Evolutionary conservation across 2,797 vertebrate genomes (phyloP).

Genomic region (Dallia pectoralis): DNA sequence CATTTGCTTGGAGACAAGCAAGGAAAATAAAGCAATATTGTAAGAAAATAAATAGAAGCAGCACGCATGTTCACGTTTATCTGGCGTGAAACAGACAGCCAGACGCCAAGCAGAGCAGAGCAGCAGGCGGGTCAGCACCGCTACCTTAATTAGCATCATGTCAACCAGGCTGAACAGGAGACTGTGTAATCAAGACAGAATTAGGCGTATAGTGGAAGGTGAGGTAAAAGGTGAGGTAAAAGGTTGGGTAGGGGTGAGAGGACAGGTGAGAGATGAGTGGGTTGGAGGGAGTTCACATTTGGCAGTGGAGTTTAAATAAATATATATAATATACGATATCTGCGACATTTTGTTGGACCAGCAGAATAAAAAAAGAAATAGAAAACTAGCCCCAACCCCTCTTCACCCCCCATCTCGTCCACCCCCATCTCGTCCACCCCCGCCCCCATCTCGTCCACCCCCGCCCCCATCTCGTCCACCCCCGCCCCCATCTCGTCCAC

Average conservation of each 20-base stretch:
- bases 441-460: too few species aligned
- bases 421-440: too few species aligned
- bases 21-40: conserved; percentile 24
- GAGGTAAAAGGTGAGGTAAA: conserved; percentile 37
- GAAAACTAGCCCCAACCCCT: conserved; percentile 30
- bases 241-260: background rate
- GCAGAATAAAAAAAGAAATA: conserved; percentile 54
- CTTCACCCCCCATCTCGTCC: conserved; percentile 11
- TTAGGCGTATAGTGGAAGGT: conserved; percentile 23
- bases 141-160: conserved; percentile 53
- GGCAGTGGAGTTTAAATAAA: too few species aligned
- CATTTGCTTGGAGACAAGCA: background rate
- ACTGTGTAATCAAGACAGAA: conserved; percentile 19
- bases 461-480: too few species aligned
- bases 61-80: conserved; percentile 46
- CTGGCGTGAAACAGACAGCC: conserved; percentile 41
- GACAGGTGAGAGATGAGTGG: conserved; percentile 1
- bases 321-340: too few species aligned
- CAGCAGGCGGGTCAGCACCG: conserved; percentile 20
- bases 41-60: conserved; percentile 32
- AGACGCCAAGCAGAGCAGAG: background rate
- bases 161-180: conserved; percentile 34
- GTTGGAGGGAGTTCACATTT: conserved; percentile 31
- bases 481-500: too few species aligned
- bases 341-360: conserved; percentile 53